Base-by-base conservation (phyloP, 2,888 invertebrate species). In the Caenorhabditis macrosperma region DNA sequence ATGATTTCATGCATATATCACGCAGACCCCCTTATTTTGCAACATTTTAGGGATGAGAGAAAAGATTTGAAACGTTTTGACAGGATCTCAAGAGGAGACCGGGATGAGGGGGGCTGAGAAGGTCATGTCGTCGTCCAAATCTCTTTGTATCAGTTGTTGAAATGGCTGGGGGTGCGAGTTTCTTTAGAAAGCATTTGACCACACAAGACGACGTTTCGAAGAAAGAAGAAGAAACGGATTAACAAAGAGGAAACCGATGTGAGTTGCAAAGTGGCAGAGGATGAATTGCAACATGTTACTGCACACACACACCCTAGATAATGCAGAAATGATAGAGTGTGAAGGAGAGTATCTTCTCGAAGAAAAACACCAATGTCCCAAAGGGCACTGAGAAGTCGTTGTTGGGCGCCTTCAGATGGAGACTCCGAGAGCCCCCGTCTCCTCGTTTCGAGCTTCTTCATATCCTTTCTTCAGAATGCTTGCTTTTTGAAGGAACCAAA, bases 211-310 rank as follows among this genome's bases (percentile, higher is more conserved):
- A 64, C 26, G 59, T 44, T 59, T 59, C 59, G 38, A 44, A 41
- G 59, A 44, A 41, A 44, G 64, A 74, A 72, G 72, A 72, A 74
- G 74, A 72, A 72, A 72, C 74, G 74, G 74, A 74, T 74, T 74
- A 74, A 64, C 74, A 74, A 74, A 74, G 74, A 59, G 74, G 74
- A 74, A 74, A 74, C 74, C 64, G 74, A 74, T 74, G 74, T 74
- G 74, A 64, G 74, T 74, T 74, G 74, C 74, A 74, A 74, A 74
- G 74, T 74, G 74, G 74, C 54, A 59, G 59, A 63, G 74, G 74
- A 74, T 74, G 74, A 74, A 74, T 74, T 74, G 74, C 74, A 74
- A 74, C 74, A 74, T 74, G 74, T 74, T 74, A 74, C 74, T 74
- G 59, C 61, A 71, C 46, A 41, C 61, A 50, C 60, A 50, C 33